phyloP scores from a whole-genome alignment of 1,140 invertebrate genomes.

The Probaryconus sp. region DNA sequence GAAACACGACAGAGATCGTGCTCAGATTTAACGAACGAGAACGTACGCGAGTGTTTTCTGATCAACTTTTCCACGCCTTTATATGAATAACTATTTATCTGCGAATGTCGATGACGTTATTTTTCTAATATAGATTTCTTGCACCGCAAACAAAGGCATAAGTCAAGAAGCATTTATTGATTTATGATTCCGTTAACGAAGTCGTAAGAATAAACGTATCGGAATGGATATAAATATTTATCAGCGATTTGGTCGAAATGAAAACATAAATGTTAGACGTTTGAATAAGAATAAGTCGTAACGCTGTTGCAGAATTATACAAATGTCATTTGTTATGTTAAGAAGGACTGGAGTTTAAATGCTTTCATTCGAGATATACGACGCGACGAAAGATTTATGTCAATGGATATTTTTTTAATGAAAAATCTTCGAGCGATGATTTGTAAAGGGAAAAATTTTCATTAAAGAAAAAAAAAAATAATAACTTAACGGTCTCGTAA shows the following conservation, averaged over 20 bases:
- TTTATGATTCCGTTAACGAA: constrained; percentile 54
- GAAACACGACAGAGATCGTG: constrained; percentile 14
- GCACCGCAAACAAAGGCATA: constrained; percentile 45
- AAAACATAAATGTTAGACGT: constrained; percentile 45
- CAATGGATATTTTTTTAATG: no score
- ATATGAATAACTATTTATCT: constrained; percentile 51
- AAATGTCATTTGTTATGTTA: constrained; percentile 42
- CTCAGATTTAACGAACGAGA: constrained; percentile 21
- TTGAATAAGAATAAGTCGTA: constrained; percentile 41
- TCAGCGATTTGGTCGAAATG: constrained; percentile 44
- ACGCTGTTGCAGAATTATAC: constrained; percentile 39
- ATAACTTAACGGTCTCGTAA: no score
- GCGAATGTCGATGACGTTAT: constrained; percentile 35
- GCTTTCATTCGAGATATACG: constrained; percentile 1
- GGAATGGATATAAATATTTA: constrained; percentile 47
- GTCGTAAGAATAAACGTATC: constrained; percentile 37
- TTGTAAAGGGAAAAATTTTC: no score
- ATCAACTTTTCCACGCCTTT: constrained; percentile 50
- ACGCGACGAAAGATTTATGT: constrained; percentile 5
- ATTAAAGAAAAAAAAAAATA: no score
- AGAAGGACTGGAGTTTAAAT: constrained; percentile 16
- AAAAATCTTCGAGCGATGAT: no score
- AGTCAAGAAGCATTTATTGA: constrained; percentile 53
- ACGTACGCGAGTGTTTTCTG: not conserved
- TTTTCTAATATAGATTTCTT: constrained; percentile 40